These are phyloP conservation scores for Cheumatopsyche charites DNA, from an alignment of 1,140 invertebrate genomes.

Conservation along the genomic window DNA sequence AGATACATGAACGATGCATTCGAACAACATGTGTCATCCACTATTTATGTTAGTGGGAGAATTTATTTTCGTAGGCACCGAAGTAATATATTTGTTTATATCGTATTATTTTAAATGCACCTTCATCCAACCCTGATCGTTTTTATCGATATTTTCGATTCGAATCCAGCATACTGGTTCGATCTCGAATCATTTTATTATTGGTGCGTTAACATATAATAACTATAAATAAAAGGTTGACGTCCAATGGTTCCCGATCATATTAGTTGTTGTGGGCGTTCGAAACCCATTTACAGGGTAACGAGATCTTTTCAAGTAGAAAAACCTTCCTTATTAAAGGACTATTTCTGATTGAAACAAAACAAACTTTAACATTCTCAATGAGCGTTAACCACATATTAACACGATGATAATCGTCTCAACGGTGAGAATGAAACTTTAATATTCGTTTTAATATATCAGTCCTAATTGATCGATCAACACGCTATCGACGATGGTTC, in stretches of 20 bases:
- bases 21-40: slow-evolving; percentile 11
- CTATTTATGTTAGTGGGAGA: slow-evolving; percentile 10
- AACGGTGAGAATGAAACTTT: neutral
- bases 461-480: slow-evolving; percentile 19
- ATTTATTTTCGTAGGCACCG: too few relatives aligned
- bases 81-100: too few relatives aligned
- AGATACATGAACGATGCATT: neutral
- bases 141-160: too few relatives aligned
- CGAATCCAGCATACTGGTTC: too few relatives aligned
- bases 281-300: slow-evolving; percentile 38
- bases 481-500: slow-evolving; percentile 3
- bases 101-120: too few relatives aligned
- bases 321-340: neutral
- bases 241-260: slow-evolving; percentile 23
- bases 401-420: too few relatives aligned
- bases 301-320: slow-evolving; percentile 27
- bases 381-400: too few relatives aligned
- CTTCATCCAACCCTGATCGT: too few relatives aligned
- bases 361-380: too few relatives aligned
- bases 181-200: too few relatives aligned
- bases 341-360: too few relatives aligned
- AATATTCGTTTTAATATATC: slow-evolving; percentile 19
- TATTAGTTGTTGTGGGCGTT: slow-evolving; percentile 35
- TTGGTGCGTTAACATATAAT: too few relatives aligned
- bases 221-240: slow-evolving; percentile 2